phyloP scores from a whole-genome alignment of 2,797 vertebrate species.

The Valencia hispanica region DNA sequence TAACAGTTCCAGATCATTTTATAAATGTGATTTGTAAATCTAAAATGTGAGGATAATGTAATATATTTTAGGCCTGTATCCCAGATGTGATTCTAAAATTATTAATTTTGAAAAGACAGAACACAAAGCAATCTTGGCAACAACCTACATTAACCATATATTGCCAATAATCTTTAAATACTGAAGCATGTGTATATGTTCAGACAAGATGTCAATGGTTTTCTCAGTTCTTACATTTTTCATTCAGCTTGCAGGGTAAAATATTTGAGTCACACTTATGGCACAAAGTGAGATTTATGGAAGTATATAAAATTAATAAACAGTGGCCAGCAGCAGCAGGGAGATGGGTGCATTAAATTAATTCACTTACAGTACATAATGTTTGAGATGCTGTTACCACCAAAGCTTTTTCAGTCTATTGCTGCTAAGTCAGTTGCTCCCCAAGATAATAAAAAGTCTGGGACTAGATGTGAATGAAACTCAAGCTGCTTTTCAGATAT shows the following conservation, averaged over 20 bases:
- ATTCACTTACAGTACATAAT: slow-evolving; percentile 73
- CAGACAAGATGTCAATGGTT: slow-evolving; percentile 39
- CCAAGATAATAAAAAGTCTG: slow-evolving; percentile 20
- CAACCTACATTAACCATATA: slow-evolving; percentile 13
- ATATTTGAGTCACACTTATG: slow-evolving; percentile 59
- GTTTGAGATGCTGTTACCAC: slow-evolving; percentile 50
- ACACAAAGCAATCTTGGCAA: slow-evolving; percentile 21
- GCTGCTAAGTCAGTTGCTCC: slow-evolving; percentile 32
- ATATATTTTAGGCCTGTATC: no score
- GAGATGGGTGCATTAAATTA: slow-evolving; percentile 77
- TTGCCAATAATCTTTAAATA: slow-evolving; percentile 17
- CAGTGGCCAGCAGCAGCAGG: slow-evolving; percentile 61
- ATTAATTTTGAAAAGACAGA: no score
- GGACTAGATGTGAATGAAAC: background rate
- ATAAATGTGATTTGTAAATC: no score
- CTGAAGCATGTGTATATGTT: slow-evolving; percentile 46
- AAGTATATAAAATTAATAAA: slow-evolving; percentile 74
- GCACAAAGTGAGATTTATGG: slow-evolving; percentile 64
- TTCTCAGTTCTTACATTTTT: slow-evolving; percentile 44
- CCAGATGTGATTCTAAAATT: no score
- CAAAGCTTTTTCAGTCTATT: slow-evolving; percentile 62
- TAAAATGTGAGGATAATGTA: no score
- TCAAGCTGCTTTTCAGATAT: background rate
- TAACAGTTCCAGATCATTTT: no score
- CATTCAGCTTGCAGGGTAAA: slow-evolving; percentile 50